A percentile compares a stretch with the other conserved stretches of the same genome.
Evolutionary conservation across 2,113 vertebrate species (phyloP).

Genomic region (Actenoides hombroni): DNA sequence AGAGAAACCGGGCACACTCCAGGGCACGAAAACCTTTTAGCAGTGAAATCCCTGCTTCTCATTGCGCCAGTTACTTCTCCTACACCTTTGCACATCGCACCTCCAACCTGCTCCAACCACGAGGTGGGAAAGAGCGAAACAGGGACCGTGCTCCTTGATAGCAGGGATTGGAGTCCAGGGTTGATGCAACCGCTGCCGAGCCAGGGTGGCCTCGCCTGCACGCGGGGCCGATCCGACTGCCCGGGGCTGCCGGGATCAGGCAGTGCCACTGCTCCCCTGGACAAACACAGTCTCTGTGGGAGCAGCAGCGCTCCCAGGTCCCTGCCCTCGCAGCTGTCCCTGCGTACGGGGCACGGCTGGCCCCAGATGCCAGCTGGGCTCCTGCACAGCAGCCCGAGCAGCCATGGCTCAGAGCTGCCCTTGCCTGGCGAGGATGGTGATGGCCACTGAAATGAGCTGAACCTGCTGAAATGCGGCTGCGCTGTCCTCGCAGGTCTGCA

Average conservation of each 20-base stretch:
- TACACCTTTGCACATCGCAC: accelerated
- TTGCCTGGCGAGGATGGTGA: not conserved
- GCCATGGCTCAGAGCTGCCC: not conserved
- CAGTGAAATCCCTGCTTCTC: not conserved
- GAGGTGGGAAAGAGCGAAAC: not conserved
- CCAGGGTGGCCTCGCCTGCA: not conserved
- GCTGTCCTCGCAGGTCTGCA: accelerated
- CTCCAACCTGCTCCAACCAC: not conserved
- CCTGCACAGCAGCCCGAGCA: too few relatives aligned
- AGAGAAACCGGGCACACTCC: too few relatives aligned
- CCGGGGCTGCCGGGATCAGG: not conserved
- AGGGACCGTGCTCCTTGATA: not conserved
- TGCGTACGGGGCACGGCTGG: not conserved
- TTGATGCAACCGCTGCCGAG: accelerated
- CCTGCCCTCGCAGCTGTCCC: not conserved
- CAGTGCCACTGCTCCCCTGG: accelerated
- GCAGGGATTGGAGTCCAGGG: not conserved
- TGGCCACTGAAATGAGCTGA: not conserved
- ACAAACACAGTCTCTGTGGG: not conserved
- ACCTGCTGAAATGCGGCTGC: not conserved
- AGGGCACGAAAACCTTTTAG: accelerated
- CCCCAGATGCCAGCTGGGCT: not conserved
- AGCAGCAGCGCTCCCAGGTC: accelerated
- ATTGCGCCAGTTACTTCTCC: accelerated
- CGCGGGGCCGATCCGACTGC: accelerated